These are phyloP conservation scores for Echinometra lucunter DNA, from an alignment of 53 echinoderm and acorn worm species.

Conservation along the genomic window DNA sequence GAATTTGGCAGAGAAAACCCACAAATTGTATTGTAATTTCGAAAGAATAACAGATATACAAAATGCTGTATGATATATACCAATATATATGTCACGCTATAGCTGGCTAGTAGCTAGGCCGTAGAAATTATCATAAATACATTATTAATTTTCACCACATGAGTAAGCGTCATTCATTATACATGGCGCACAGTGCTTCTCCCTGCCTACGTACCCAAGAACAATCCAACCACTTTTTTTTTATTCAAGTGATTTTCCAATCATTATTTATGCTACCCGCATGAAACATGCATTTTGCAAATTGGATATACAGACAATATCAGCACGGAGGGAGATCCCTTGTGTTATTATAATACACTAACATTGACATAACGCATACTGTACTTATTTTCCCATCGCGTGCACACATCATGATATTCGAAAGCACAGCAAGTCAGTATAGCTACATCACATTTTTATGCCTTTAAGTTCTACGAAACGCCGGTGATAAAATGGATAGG, in stretches of 20 bases:
- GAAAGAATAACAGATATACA: not conserved
- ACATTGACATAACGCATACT: not conserved
- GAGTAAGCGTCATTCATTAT: slow-evolving; percentile 46
- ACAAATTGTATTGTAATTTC: not conserved
- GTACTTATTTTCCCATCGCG: not conserved
- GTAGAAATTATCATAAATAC: slow-evolving; percentile 53
- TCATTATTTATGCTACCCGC: slow-evolving; percentile 50
- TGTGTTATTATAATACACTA: not conserved
- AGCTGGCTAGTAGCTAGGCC: not conserved
- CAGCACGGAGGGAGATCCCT: not conserved
- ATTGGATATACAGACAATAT: slow-evolving; percentile 24
- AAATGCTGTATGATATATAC: not conserved
- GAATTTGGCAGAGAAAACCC: not conserved
- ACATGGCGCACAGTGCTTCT: not conserved
- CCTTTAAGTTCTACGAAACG: not conserved
- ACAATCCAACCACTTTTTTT: slow-evolving; percentile 3
- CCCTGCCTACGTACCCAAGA: not conserved
- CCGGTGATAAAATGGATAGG: not conserved
- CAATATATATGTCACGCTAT: not conserved
- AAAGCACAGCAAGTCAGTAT: not conserved
- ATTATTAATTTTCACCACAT: slow-evolving; percentile 55
- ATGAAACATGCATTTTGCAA: slow-evolving; percentile 31
- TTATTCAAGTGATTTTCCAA: slow-evolving; percentile 22
- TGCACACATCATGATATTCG: not conserved
- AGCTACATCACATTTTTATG: not conserved